Conservation (phyloP, 2,888 invertebrate species). For the Phengaris arion region DNA sequence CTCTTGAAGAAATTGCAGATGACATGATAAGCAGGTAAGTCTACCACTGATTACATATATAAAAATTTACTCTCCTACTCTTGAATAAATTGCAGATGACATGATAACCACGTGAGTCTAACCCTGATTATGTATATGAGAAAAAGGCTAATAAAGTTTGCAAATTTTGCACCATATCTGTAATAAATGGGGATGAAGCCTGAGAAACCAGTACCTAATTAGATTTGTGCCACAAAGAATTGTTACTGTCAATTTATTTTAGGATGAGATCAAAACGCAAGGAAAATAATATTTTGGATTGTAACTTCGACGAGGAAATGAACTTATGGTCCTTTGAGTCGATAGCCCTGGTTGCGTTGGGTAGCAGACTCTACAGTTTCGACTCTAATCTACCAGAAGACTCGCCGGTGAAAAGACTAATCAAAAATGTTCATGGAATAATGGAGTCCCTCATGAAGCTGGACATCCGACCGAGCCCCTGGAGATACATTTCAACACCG, state of each 20-base stretch:
- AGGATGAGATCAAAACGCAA: constrained; percentile 76
- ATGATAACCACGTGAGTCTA: constrained; percentile 79
- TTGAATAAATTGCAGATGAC: constrained; percentile 83
- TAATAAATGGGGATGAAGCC: too few species aligned
- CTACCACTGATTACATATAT: constrained; percentile 51
- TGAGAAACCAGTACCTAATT: too few species aligned
- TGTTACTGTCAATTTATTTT: constrained; percentile 40
- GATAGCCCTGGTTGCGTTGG: constrained; percentile 61
- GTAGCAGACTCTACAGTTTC: constrained; percentile 60
- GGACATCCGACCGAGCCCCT: constrained; percentile 56
- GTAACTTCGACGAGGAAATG: constrained; percentile 76
- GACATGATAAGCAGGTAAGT: constrained; percentile 82
- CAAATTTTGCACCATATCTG: too few species aligned
- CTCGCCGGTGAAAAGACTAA: constrained; percentile 56
- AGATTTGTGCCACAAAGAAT: too few species aligned
- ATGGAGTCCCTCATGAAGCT: constrained; percentile 51
- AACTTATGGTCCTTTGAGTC: constrained; percentile 83
- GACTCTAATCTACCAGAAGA: constrained; percentile 54
- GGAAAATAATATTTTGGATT: constrained; percentile 74
- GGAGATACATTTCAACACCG: constrained; percentile 54
- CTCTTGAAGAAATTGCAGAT: constrained; percentile 82
- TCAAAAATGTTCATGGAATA: constrained; percentile 55
- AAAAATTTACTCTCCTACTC: constrained; percentile 80
- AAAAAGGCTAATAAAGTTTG: too few species aligned
- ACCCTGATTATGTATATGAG: too few species aligned